Evolutionary conservation across 1,140 invertebrate species (phyloP).

Genomic region (Acyrthosiphon pisum): DNA sequence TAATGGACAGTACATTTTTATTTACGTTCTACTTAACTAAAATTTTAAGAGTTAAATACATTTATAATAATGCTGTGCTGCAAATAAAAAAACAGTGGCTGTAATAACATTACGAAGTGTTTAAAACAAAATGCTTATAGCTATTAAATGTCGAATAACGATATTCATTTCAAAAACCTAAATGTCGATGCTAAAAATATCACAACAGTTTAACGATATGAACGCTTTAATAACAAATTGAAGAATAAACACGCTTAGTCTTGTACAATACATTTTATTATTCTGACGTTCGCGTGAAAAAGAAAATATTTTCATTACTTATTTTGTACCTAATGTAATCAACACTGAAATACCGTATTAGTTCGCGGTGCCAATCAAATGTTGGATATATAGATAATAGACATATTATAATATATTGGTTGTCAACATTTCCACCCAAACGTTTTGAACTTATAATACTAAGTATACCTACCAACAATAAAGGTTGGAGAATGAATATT

Average conservation of each 20-base stretch:
- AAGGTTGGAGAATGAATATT: not conserved
- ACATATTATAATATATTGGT: not conserved
- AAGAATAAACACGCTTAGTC: not conserved
- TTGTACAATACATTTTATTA: not conserved
- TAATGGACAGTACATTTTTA: not conserved
- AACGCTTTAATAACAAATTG: too few relatives aligned
- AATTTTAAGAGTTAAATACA: not conserved
- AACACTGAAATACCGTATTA: not conserved
- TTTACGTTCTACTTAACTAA: not conserved
- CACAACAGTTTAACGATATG: not conserved
- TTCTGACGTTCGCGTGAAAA: not conserved
- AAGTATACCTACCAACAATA: not conserved
- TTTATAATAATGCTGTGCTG: not conserved
- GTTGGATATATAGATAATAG: not conserved
- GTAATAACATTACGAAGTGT: not conserved
- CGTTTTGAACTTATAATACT: not conserved
- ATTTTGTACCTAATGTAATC: not conserved
- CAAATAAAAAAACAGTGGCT: not conserved
- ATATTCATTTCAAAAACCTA: not conserved
- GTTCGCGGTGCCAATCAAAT: not conserved
- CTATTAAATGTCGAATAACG: not conserved
- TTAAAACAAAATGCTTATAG: not conserved
- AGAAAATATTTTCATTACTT: not conserved
- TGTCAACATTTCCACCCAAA: not conserved
- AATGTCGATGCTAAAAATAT: too few relatives aligned